Base-by-base conservation (phyloP, 2,888 invertebrate species). In the Lamellibrachia satsuma region DNA sequence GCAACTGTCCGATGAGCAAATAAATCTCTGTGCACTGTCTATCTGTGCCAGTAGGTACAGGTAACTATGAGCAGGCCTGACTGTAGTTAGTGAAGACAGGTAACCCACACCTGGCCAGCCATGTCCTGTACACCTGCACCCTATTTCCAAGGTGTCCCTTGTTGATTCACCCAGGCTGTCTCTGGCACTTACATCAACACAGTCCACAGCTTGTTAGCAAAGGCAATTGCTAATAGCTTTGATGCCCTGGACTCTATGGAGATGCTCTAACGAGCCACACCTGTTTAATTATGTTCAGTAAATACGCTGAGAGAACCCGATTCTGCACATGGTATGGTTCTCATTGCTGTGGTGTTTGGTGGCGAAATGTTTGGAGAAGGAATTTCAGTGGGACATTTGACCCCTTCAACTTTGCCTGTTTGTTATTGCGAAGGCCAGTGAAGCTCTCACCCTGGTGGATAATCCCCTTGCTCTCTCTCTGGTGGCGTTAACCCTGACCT, bases 271-370 rank as follows among this genome's bases (percentile, higher is more conserved):
- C 75, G 22, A 75, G 75, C 22, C 15, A 6, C 75, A 75, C 75
- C 75, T 75, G 75, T 75, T 75, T 75, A 75, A 75, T 75, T 75
- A 75, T 75, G 75, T n/a, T 75, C 75, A 75, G 75, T 75, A 75
- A 75, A 75, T 75, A 75, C 75, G 75, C 75, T 75, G 75, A 75
- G 75, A 4, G 75, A 75, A 75, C 75, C 75, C n/a, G 75, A 75
- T 75, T 75, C 75, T 55, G 55, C 55, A 4, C 15, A 15, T 75
- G 75, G 55, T 55, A 15, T 75, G 75, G 75, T 75, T 75, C 75
- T 75, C 75, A 22, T 75, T 75, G 75, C 75, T 15, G 22, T 75
- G 75, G 0, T 6, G 75, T 75, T 75, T 75, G 75, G 75, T 6
- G 75, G 75, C 9, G 75, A 15, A 22, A 75, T 75, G 75, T 75